A percentile compares a stretch with the other conserved stretches of the same genome.
phyloP scores from a whole-genome alignment of 2,888 invertebrate genomes.

The Diploptera punctata region DNA sequence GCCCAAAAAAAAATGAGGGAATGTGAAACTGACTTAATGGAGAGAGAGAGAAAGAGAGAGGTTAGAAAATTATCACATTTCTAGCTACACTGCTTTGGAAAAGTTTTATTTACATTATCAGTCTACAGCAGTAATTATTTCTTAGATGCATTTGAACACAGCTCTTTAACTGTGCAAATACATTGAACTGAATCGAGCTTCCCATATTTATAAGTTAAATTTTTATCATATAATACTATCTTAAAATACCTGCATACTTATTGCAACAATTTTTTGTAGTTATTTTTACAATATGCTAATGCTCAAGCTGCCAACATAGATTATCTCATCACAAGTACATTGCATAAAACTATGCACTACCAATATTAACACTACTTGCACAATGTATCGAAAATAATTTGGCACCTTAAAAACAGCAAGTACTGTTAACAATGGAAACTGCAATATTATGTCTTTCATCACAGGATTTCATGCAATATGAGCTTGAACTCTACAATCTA shows the following conservation, averaged over 20 bases:
- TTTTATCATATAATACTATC: slow-evolving; percentile 12
- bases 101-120: slow-evolving; percentile 10
- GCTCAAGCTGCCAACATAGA: slow-evolving; percentile 6
- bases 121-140: slow-evolving; percentile 2
- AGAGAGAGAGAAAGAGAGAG: no score
- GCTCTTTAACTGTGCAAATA: neutral
- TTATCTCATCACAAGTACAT: no score
- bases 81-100: neutral
- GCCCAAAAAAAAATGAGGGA: no score
- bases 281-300: neutral
- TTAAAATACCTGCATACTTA: neutral
- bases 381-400: slow-evolving; percentile 17
- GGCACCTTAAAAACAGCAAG: slow-evolving; percentile 6
- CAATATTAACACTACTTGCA: slow-evolving; percentile 8
- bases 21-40: no score
- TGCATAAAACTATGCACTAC: no score
- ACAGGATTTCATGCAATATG: slow-evolving; percentile 10
- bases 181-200: neutral
- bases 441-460: neutral
- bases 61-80: no score
- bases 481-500: neutral
- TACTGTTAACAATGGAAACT: neutral
- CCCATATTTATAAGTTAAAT: neutral
- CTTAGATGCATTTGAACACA: neutral
- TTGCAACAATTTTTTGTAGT: neutral